A percentile compares a stretch with the other conserved stretches of the same genome.
Evolutionary conservation across 2,888 invertebrate species (phyloP).

Genomic region (Nomada goodeniana): DNA sequence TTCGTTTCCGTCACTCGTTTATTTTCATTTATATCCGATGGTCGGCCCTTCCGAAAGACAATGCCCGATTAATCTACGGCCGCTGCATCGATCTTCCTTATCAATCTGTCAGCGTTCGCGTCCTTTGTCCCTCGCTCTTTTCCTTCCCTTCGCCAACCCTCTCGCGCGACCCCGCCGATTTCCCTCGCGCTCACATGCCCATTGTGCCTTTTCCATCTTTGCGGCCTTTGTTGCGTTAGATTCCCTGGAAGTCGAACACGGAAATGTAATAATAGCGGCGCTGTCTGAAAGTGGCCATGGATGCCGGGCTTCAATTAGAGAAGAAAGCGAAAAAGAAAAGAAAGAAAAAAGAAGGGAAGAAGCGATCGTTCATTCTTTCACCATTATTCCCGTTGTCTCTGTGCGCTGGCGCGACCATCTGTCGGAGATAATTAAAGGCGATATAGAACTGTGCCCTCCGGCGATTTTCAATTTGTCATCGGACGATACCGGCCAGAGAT

Average conservation of each 20-base stretch:
- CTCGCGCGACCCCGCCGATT: conserved; percentile 1
- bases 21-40: conserved; percentile 17
- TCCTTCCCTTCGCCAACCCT: neutral
- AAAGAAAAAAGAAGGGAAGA: neutral
- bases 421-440: conserved; percentile 55
- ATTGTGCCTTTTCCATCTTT: conserved; percentile 16
- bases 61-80: conserved; percentile 4
- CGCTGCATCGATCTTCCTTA: conserved; percentile 47
- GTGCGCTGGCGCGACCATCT: conserved; percentile 14
- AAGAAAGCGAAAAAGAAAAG: too few relatives aligned
- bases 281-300: conserved; percentile 48
- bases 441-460: conserved; percentile 38
- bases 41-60: conserved; percentile 30
- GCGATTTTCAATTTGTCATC: conserved; percentile 64
- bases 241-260: conserved; percentile 28
- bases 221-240: conserved; percentile 21
- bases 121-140: conserved; percentile 28
- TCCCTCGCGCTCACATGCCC: conserved; percentile 4
- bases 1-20: neutral
- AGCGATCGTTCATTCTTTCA: conserved; percentile 61
- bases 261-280: conserved; percentile 52
- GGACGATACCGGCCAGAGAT: conserved; percentile 39
- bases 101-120: conserved; percentile 40
- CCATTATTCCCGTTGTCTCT: conserved; percentile 55
- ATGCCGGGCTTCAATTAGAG: conserved; percentile 60